phyloP scores from a whole-genome alignment of 2,113 vertebrate genomes.

The Elephas maximus region DNA sequence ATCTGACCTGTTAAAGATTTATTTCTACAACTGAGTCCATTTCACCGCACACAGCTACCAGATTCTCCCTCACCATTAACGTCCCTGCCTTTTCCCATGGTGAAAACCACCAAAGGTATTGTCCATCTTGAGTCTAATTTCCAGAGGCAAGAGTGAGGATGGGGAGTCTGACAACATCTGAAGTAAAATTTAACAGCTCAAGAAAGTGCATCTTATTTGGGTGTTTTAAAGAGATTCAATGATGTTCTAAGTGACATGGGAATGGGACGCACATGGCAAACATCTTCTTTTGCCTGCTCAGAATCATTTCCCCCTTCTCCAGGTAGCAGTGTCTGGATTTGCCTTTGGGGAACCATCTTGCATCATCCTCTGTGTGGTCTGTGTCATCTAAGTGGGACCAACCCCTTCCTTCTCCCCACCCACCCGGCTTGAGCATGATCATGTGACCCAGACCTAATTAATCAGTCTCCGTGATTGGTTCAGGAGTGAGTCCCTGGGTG shows the following conservation, averaged over 20 bases:
- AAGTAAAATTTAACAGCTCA: background rate
- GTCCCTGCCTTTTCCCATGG: background rate
- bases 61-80: background rate
- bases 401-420: background rate
- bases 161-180: background rate
- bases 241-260: background rate
- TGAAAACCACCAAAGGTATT: background rate
- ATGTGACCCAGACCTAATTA: background rate
- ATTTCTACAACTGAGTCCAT: background rate
- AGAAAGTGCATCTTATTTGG: background rate
- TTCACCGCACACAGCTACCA: background rate
- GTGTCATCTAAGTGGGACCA: background rate
- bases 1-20: background rate
- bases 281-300: background rate
- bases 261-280: background rate
- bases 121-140: background rate
- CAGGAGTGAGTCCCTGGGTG: background rate
- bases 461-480: background rate
- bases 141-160: background rate
- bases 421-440: background rate
- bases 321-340: background rate
- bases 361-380: background rate
- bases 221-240: slow-evolving; percentile 38
- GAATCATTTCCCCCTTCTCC: background rate
- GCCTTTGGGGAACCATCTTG: background rate